Base-by-base conservation (phyloP, 2,797 vertebrate species). In the Buphagus erythrorhynchus region DNA sequence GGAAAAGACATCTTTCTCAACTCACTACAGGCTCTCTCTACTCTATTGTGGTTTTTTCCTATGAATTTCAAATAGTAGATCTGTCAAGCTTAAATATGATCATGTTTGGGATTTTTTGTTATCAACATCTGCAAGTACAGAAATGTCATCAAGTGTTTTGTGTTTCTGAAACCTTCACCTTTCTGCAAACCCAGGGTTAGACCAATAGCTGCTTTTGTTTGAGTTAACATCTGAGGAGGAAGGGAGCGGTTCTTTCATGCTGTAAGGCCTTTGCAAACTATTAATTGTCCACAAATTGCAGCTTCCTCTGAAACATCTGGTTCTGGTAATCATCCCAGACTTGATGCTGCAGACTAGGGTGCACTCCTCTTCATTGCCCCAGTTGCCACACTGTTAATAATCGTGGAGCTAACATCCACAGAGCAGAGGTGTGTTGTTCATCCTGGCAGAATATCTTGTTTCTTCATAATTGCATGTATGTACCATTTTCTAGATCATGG, bases 241-340 rank as follows among this genome's bases (percentile, higher is more conserved):
- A 48, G 52, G 69, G 68, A 51, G 57, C 81, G 21, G 18, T 61
- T 54, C 42, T 75, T 86, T 73, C 74, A 21, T 42, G 18, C 52
- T 79, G 7, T 63, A 51, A 86, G 35, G 43, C 40, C 35, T 92
- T 28, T 52, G 45, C 36, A 74, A 71, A 49, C 65, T 85, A 11
- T 57, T 93, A 89, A 55, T 86, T 96, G 65, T 73, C 15, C 4
- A 51, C 19, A 17, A 72, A 77, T 68, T 89, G 67, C 61, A 83
- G 62, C 65, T 92, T 93, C 36, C 72, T 94, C 75, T 42, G 77
- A 90, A 93, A 71, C 40, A 66, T 92, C 55, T 83, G 72, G 46
- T 72, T 91, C 78, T 89, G 63, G 26, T 79, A 73, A 35, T 21
- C 55, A 63, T 77, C 46, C 49, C 40, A 61, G n/a, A 38, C 0